Evolutionary conservation across 35 echinoderm and acorn worm species (phyloP).

Genomic region (Heliocidaris erythrogramma): DNA sequence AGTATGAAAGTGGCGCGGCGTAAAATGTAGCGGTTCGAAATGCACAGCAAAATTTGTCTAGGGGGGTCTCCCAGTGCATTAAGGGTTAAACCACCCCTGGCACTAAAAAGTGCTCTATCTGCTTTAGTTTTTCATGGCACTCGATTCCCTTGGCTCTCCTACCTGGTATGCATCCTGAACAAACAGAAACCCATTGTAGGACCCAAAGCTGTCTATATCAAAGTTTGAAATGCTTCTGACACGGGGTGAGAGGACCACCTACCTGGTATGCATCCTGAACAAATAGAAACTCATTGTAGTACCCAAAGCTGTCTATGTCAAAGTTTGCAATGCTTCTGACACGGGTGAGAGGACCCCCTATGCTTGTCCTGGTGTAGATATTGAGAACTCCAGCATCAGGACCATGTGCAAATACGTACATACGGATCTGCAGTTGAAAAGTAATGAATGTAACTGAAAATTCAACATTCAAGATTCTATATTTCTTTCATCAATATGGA

Average conservation of each 20-base stretch:
- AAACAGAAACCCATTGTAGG: not conserved
- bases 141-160: no score
- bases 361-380: not conserved
- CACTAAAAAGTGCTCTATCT: no score
- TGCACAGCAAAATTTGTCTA: no score
- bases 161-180: not conserved
- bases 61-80: no score
- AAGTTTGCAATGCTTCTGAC: not conserved
- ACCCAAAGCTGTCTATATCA: not conserved
- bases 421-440: not conserved
- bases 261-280: not conserved
- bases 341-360: not conserved
- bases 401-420: not conserved
- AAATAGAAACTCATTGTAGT: not conserved
- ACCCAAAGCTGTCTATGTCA: not conserved
- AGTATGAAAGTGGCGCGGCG: no score
- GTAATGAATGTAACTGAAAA: no score
- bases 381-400: not conserved
- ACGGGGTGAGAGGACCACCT: no score
- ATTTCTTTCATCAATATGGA: no score
- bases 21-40: no score
- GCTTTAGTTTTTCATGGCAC: no score
- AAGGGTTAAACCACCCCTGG: no score
- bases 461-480: no score
- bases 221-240: not conserved